Base-by-base conservation (phyloP, 2,797 vertebrate genomes). In the Lagocephalus sceleratus region DNA sequence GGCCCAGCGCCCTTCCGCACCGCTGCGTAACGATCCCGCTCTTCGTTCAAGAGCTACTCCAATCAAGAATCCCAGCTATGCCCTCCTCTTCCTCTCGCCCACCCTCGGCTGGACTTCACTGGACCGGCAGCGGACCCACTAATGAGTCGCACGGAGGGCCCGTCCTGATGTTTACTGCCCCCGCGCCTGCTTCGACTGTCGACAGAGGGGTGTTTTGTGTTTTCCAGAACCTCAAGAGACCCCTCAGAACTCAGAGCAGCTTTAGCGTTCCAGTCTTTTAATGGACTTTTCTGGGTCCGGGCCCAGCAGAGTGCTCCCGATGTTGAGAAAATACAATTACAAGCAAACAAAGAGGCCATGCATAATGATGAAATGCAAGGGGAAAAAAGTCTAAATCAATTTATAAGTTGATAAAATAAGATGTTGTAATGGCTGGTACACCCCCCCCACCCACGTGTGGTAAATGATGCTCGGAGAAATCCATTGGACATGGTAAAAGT, bases 401-500 rank as follows among this genome's bases (percentile, higher is more conserved):
- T 90, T 87, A 81, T 46, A 32, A 76, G 79, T 54, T 82, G 83
- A 83, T 78, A 71, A 79, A 81, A 80, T 85, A 85, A 81, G 78
- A 84, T 60, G 83, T 67, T 68, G 68, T 79, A 83, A 88, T 85
- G 80, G 82, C 74, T 71, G 74, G 50, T 75, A 38, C 66, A 72
- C 73, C 81, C 74, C 76, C 38, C 38, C 38, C 38, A 3, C 38
- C 40, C 17, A 19, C 47, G 76, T 71, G 78, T 75, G 66, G 61
- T 82, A 88, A 87, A 90, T 65, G 81, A 85, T 51, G 75, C 88
- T 84, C 79, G n/a, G 56, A 85, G 83, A 79, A 87, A 83, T 69
- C 69, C 74, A 68, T 83, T 80, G 84, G 79, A 87, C 82, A 63
- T 45, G 64, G 71, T 64, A 54, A 76, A 76, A 83, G 67, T 78